Base-by-base conservation (phyloP, 1,140 invertebrate species). In the Drosophila athabasca region DNA sequence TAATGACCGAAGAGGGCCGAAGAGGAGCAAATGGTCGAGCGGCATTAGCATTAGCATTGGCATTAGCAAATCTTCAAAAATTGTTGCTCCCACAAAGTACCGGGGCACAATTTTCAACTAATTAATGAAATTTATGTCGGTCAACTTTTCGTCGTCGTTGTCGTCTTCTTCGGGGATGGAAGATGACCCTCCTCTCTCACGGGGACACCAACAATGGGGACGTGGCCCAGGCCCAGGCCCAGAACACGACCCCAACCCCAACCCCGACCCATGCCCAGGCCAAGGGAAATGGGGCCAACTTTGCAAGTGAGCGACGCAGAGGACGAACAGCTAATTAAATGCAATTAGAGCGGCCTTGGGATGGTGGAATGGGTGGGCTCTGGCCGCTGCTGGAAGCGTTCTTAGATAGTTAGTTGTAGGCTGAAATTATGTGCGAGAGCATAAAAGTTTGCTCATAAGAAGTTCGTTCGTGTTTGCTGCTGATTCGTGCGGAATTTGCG, bases 121-220 rank as follows among this genome's bases (percentile, higher is more conserved):
- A 83, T 82, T 82, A 82, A 83, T 75, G 65, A 83, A 82, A 83
- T 82, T 82, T 82, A 83, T 82, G 74, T 82, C 79, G 79, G 79
- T 82, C 79, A 82, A 78, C 74, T 83, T 82, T 69, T 51, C 57
- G 58, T 24, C 55, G 29, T 11, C 51, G 35, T 58, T 39, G 48
- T 29, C 55, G 15, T n/a, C 39, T 44, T 26, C 29, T 26, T 43
- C 59, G 35, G 44, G n/a, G 44, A 49, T 45, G 51, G 29, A 24
- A 29, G 11, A 26, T n/a, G 17, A 43, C 15, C 11, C 11, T 39
- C 4, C 1, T 3, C 35, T 39, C 35, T 39, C 35, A 39, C 35
- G 35, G 35, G 35, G 35, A 39, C 46, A 17, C 3, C 46, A 49
- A 22, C 46, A 49, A 57, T 26, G 45, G 50, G 26, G 48, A 35